Conservation (phyloP, 2,113 vertebrate species). For the Tyrannus savana region DNA sequence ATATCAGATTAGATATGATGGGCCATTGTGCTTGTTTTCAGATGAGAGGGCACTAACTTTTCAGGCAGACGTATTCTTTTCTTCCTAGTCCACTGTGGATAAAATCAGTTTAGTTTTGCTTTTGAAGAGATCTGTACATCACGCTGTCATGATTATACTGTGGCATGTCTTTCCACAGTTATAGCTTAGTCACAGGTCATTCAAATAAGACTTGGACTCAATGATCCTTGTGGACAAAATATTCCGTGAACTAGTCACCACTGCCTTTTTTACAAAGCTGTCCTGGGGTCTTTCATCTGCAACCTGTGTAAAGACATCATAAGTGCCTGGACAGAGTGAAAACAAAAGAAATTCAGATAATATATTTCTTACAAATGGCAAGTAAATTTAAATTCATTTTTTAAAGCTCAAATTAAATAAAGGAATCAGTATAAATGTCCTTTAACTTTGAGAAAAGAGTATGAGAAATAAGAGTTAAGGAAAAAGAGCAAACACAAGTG, state of each 20-base stretch:
- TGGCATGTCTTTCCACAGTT: background rate
- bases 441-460: background rate
- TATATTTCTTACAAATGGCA: background rate
- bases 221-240: background rate
- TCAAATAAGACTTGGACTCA: background rate
- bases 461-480: constrained; percentile 14
- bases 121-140: background rate
- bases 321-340: background rate
- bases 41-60: background rate
- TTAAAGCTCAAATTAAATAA: background rate
- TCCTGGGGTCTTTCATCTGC: background rate
- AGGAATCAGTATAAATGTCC: background rate
- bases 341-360: background rate
- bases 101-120: background rate
- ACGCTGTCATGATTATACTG: background rate
- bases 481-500: constrained; percentile 28
- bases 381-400: background rate
- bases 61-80: background rate
- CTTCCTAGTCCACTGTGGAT: background rate
- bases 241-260: background rate
- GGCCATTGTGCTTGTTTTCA: background rate
- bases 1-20: background rate
- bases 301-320: background rate
- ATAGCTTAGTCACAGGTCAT: background rate
- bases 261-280: background rate